These are phyloP conservation scores for Schizopygopsis malacanthus DNA, from an alignment of 2,797 vertebrate species.

Conservation along the genomic window DNA sequence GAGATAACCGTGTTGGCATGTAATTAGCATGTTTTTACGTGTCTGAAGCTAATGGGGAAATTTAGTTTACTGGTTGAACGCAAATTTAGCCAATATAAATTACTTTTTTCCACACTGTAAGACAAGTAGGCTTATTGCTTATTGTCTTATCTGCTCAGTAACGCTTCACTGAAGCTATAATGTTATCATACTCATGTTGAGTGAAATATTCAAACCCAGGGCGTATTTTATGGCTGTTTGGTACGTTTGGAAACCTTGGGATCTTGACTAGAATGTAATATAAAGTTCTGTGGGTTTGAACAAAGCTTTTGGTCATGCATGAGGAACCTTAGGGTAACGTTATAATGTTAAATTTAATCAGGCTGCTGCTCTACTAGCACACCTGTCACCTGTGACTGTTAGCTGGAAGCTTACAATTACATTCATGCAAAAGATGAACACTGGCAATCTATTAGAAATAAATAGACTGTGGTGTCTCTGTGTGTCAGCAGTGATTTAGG, in stretches of 20 bases:
- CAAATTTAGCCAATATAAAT: neutral
- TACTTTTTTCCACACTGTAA: neutral
- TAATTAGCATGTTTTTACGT: neutral
- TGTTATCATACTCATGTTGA: no score
- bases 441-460: neutral
- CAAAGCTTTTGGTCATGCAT: neutral
- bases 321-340: neutral
- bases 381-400: no score
- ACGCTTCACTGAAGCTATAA: no score
- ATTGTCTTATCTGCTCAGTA: neutral
- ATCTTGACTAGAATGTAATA: neutral
- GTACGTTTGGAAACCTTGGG: neutral
- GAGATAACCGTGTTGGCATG: neutral
- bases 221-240: no score
- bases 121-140: neutral
- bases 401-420: neutral
- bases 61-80: neutral
- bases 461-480: neutral
- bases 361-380: no score
- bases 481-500: no score
- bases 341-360: no score
- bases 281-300: neutral
- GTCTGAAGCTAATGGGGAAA: neutral
- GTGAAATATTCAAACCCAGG: no score
- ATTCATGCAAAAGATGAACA: neutral